phyloP scores from a whole-genome alignment of 2,888 invertebrate genomes.

The Luperina nickerlii region DNA sequence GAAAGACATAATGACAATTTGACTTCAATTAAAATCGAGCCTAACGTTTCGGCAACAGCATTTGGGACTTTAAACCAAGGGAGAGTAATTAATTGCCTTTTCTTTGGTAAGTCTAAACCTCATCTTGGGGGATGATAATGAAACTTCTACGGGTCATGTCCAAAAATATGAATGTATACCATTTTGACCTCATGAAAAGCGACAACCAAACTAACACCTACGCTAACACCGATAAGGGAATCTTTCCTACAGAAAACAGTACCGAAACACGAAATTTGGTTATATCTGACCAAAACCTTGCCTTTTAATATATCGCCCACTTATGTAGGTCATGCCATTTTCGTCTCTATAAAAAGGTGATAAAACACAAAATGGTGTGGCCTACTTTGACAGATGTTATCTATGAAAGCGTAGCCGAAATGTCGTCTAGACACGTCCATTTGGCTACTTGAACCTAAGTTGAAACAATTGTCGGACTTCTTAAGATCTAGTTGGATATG shows the following conservation, averaged over 20 bases:
- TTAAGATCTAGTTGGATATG: conserved; percentile 34
- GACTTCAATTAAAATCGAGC: background rate
- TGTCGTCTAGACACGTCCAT: conserved; percentile 60
- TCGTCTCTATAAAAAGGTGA: conserved; percentile 29
- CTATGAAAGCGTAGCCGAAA: conserved; percentile 66
- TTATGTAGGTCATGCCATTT: conserved; percentile 38
- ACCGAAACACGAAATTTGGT: conserved; percentile 54
- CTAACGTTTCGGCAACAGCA: too few relatives aligned
- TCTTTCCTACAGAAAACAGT: conserved; percentile 58
- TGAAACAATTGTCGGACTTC: conserved; percentile 40
- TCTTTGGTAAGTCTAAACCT: too few relatives aligned
- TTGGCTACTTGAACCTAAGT: conserved; percentile 41
- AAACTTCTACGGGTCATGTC: background rate
- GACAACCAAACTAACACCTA: conserved; percentile 46
- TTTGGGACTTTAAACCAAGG: background rate
- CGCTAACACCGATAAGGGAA: conserved; percentile 66
- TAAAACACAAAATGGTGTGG: conserved; percentile 57
- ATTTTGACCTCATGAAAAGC: conserved; percentile 40
- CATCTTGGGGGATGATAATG: background rate
- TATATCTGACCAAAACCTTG: conserved; percentile 34
- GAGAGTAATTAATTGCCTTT: too few relatives aligned
- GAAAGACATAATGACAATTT: background rate
- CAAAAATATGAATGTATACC: conserved; percentile 44
- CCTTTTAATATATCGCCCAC: conserved; percentile 29
- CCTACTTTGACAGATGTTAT: conserved; percentile 56